Conservation (phyloP, 1,140 invertebrate species). For the Ganaspis sp. region DNA sequence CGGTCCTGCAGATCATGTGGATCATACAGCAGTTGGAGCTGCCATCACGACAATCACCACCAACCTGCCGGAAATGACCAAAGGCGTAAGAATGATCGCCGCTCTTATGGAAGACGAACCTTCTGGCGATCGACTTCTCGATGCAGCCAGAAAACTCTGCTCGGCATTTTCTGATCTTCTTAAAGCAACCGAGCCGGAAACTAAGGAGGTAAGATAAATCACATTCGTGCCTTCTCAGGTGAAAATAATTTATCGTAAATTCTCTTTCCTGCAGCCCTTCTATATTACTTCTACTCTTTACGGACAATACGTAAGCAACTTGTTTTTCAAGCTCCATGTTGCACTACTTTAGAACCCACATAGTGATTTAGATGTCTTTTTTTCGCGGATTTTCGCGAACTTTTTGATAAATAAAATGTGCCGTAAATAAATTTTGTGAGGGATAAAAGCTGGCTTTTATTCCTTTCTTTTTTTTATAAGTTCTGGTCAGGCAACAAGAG, state of each 20-base stretch:
- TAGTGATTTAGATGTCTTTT: not conserved
- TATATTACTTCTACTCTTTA: conserved; percentile 67
- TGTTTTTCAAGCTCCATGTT: conserved; percentile 33
- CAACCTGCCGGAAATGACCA: conserved; percentile 97
- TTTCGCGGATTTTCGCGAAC: no score
- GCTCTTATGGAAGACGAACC: conserved; percentile 92
- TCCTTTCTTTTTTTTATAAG: no score
- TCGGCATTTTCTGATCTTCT: conserved; percentile 96
- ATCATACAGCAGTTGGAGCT: conserved; percentile 96
- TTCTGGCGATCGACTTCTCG: conserved; percentile 90
- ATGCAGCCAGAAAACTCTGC: conserved; percentile 94
- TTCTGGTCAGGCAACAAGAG: no score
- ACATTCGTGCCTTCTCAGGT: conserved; percentile 35
- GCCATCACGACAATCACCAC: conserved; percentile 98
- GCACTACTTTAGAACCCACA: conserved; percentile 15
- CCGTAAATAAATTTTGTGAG: no score
- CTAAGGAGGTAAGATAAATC: conserved; percentile 83
- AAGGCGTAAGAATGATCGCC: conserved; percentile 95
- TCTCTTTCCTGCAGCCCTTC: conserved; percentile 63
- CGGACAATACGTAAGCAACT: conserved; percentile 71
- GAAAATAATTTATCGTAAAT: conserved; percentile 35
- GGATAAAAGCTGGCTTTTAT: no score
- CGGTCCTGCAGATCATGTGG: conserved; percentile 87
- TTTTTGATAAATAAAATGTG: no score
- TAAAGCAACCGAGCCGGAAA: conserved; percentile 94